Evolutionary conservation across 2,113 vertebrate genomes (phyloP), one percentile per base, ranked within the genome.

Genomic region (Cyanistes caeruleus): DNA sequence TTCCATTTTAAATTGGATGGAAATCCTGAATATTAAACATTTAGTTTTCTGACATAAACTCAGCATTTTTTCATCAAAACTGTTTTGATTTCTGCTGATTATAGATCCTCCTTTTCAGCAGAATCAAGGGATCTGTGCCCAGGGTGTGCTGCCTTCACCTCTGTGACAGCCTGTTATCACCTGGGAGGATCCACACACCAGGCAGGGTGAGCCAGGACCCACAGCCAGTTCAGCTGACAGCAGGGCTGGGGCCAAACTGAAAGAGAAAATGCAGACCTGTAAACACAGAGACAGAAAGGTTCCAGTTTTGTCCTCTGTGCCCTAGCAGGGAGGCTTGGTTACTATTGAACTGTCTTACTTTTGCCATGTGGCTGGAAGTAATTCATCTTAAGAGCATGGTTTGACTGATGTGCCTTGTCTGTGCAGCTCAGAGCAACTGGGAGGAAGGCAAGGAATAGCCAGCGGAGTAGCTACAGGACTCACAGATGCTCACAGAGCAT

Each of bases 1-100:
- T 96, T 94, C 44, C 87, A 89, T 91, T 91, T 89, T 85, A 82
- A 97, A 95, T 87, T 87, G 81, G 43, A 87, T 75, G 52, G 19
- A 91, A 94, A 94, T 65, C 21, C 41, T 69, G 51, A 77, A 80
- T 86, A 78, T 58, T 51, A 89, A 87, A 27, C 25, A 63, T 60
- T 84, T 75, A 5, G 1, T 60, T 79, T 94, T 91, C 53, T 76
- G 37, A 49, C 53, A 82, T 63, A 83, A 93, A 87, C 65, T 84
- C 20, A 1, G 7, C 23, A 33, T 84, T 84, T 91, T 83, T 84
- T 70, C 59, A 74, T 78, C 52, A 68, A 82, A 93, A 91, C 41
- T 33, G 27, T 60, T 94, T 93, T 89, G 60, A 72, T 89, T 87
- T 89, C 14, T 91, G 65, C 73, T 84, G 64, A 82, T 79, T 53